These are phyloP conservation scores for Lithobates sylvaticus DNA, from an alignment of 2,797 vertebrate genomes.

Conservation along the genomic window DNA sequence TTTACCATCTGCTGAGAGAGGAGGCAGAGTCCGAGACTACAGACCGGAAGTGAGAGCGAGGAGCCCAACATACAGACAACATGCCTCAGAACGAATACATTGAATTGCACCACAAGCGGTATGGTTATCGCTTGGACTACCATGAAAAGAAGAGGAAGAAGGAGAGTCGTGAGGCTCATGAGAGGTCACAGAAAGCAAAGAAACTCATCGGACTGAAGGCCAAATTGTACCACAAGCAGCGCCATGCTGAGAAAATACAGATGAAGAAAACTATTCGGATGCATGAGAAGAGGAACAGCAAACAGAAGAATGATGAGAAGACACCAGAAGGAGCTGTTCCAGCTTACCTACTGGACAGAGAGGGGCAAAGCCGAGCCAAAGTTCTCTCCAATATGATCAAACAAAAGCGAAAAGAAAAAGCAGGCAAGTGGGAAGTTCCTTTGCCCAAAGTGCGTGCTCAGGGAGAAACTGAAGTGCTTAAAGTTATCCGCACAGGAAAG, in stretches of 20 bases:
- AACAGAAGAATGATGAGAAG: slow-evolving; percentile 95
- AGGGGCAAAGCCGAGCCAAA: slow-evolving; percentile 92
- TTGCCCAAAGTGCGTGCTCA: slow-evolving; percentile 96
- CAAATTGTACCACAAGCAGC: slow-evolving; percentile 97
- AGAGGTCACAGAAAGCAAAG: slow-evolving; percentile 92
- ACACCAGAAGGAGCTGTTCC: slow-evolving; percentile 96
- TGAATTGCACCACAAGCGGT: slow-evolving; percentile 93
- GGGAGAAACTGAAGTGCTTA: slow-evolving; percentile 96
- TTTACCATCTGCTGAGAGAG: background rate
- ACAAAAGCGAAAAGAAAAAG: slow-evolving; percentile 98
- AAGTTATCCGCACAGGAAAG: slow-evolving; percentile 95
- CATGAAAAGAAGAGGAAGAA: slow-evolving; percentile 96
- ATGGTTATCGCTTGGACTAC: slow-evolving; percentile 94
- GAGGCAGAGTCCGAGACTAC: too few species aligned
- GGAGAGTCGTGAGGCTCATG: slow-evolving; percentile 92
- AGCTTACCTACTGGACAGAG: slow-evolving; percentile 94
- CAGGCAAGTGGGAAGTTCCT: slow-evolving; percentile 98
- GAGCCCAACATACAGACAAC: background rate
- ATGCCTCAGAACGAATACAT: slow-evolving; percentile 96
- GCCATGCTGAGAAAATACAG: slow-evolving; percentile 96
- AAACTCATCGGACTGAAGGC: slow-evolving; percentile 97
- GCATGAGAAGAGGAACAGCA: slow-evolving; percentile 96
- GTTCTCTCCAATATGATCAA: slow-evolving; percentile 99
- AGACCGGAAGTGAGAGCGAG: background rate
- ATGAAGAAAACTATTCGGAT: slow-evolving; percentile 99